Percentiles rank a stretch among this genome's conserved stretches.
These are phyloP conservation scores for Aurelia aurita DNA, from an alignment of 30 jellyfish, hydroid and myxozoan species.

Conservation along the genomic window DNA sequence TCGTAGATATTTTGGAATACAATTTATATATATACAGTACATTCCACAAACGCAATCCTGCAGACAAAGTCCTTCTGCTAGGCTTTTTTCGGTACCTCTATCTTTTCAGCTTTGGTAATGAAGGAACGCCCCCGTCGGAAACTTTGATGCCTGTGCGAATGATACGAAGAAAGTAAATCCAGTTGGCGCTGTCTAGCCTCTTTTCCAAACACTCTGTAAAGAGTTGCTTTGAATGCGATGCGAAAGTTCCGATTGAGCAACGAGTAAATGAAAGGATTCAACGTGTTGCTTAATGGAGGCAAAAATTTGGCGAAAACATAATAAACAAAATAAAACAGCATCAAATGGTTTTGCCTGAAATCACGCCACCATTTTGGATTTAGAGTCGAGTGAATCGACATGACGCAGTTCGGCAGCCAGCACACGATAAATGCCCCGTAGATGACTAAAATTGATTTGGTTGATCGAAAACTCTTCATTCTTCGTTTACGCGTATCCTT, in stretches of 20 bases:
- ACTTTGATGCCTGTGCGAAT: not conserved
- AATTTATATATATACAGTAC: no score
- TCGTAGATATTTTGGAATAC: no score
- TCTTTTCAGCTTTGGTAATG: not conserved
- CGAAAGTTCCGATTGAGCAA: constrained; percentile 64
- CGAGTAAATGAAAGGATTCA: constrained; percentile 84
- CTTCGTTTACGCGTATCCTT: constrained; percentile 31
- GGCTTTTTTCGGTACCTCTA: no score
- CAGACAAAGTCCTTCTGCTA: no score
- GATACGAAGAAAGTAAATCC: not conserved
- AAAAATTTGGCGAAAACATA: constrained; percentile 52
- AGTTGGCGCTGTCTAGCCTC: constrained; percentile 9
- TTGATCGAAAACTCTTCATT: constrained; percentile 51
- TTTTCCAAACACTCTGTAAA: constrained; percentile 19
- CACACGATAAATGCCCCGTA: constrained; percentile 84
- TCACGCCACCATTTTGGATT: constrained; percentile 47
- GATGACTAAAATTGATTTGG: constrained; percentile 72
- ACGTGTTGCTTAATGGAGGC: constrained; percentile 77
- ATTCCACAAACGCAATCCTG: no score
- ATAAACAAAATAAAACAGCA: constrained; percentile 31
- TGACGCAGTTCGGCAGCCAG: constrained; percentile 83
- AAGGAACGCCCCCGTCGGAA: not conserved
- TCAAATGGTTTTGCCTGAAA: constrained; percentile 23
- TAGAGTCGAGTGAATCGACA: constrained; percentile 52
- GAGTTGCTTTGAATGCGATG: constrained; percentile 35